Percentiles rank a stretch among this genome's conserved stretches.
Conservation (phyloP, 2,797 vertebrate species). For the Pelodytes ibericus region DNA sequence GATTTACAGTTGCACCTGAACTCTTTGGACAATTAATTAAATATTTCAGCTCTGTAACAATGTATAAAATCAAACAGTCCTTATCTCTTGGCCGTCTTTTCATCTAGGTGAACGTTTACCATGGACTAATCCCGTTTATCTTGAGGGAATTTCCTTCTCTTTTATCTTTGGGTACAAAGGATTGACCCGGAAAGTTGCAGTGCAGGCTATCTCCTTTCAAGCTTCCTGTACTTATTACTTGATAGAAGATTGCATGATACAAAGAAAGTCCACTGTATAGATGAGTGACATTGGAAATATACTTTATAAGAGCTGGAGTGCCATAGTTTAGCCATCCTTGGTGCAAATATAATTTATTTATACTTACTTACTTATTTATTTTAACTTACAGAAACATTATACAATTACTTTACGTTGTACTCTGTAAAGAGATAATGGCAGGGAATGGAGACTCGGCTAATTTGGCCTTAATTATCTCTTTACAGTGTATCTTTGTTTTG, state of each 20-base stretch:
- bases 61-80: slow-evolving; percentile 4
- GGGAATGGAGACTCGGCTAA: too few species aligned
- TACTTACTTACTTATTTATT: too few species aligned
- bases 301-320: too few species aligned
- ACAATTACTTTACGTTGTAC: too few species aligned
- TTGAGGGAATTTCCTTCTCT: slow-evolving; percentile 18
- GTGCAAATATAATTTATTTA: too few species aligned
- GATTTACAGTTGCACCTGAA: neutral
- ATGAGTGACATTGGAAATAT: too few species aligned
- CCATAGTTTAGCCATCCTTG: too few species aligned
- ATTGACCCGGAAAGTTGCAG: neutral
- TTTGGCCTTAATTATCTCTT: too few species aligned
- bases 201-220: neutral
- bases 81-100: slow-evolving; percentile 7
- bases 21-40: slow-evolving; percentile 6
- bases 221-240: slow-evolving; percentile 21
- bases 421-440: too few species aligned
- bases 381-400: too few species aligned
- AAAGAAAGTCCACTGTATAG: too few species aligned
- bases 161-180: slow-evolving; percentile 21
- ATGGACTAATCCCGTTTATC: slow-evolving; percentile 28
- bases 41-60: slow-evolving; percentile 1
- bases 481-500: too few species aligned
- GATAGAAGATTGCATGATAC: neutral
- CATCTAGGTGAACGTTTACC: slow-evolving; percentile 8